Conservation (phyloP, 2,113 vertebrate species). For the Sorex araneus region DNA sequence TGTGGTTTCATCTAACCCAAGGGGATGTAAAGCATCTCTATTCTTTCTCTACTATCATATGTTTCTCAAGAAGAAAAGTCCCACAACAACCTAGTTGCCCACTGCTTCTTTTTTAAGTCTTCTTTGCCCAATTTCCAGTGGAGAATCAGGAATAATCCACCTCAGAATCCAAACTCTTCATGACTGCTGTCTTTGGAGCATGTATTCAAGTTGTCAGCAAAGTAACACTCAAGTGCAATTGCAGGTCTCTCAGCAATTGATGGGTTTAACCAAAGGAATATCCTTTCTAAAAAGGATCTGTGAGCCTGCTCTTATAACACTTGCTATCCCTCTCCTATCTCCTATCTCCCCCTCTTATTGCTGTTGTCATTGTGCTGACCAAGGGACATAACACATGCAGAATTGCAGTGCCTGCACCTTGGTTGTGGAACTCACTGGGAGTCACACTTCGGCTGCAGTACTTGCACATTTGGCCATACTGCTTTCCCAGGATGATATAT, state of each 20-base stretch:
- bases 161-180: too few species aligned
- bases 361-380: too few species aligned
- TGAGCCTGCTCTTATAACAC: not conserved
- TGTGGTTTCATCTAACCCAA: not conserved
- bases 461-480: too few species aligned
- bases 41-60: not conserved
- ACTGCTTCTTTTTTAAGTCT: not conserved
- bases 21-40: conserved; percentile 6
- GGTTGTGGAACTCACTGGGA: too few species aligned
- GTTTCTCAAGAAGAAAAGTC: not conserved
- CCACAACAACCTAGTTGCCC: too few species aligned
- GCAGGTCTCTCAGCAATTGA: not conserved
- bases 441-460: too few species aligned
- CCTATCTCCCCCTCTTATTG: too few species aligned
- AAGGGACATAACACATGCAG: too few species aligned
- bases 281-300: not conserved
- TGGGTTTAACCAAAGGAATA: not conserved
- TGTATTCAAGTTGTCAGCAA: conserved; percentile 40
- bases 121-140: not conserved
- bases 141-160: not conserved
- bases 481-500: too few species aligned
- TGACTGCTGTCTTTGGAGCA: not conserved
- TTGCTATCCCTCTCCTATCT: not conserved
- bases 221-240: not conserved
- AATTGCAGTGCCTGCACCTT: too few species aligned